Evolutionary conservation across 2,888 invertebrate species (phyloP).

Genomic region (Drosophila borborema): DNA sequence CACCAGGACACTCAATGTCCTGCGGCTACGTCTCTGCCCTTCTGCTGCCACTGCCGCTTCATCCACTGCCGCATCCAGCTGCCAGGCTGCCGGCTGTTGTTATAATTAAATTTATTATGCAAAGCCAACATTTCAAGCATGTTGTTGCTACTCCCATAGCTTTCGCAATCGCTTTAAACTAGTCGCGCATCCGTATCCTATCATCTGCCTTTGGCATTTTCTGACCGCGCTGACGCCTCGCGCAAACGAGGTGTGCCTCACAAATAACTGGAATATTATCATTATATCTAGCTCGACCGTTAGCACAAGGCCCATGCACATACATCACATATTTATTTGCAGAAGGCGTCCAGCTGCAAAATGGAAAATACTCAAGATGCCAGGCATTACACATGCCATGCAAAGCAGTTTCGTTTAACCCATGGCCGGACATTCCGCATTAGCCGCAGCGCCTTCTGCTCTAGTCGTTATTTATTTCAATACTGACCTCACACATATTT

Average conservation of each 20-base stretch:
- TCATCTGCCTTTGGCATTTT: not conserved
- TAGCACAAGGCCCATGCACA: not conserved
- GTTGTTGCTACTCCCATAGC: constrained; percentile 36
- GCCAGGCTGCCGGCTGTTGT: constrained; percentile 13
- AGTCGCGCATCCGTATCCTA: constrained; percentile 5
- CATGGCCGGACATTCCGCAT: not conserved
- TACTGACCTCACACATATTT: not conserved
- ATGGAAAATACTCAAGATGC: constrained; percentile 4
- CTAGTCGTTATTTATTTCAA: too few species aligned
- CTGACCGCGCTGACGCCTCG: constrained; percentile 1
- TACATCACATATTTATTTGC: not conserved
- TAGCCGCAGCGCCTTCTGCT: not conserved
- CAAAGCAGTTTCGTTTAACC: not conserved
- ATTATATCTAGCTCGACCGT: not conserved
- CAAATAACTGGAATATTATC: constrained; percentile 10
- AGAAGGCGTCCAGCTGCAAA: not conserved
- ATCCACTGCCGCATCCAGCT: not conserved
- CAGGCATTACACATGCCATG: not conserved
- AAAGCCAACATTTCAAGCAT: constrained; percentile 64
- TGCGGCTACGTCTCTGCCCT: constrained; percentile 7
- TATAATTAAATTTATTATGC: constrained; percentile 77
- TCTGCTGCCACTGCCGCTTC: not conserved
- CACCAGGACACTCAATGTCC: constrained; percentile 6
- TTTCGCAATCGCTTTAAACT: constrained; percentile 29
- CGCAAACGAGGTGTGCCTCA: not conserved